phyloP scores from a whole-genome alignment of 1,140 invertebrate species.

The Platyscapa corneri region DNA sequence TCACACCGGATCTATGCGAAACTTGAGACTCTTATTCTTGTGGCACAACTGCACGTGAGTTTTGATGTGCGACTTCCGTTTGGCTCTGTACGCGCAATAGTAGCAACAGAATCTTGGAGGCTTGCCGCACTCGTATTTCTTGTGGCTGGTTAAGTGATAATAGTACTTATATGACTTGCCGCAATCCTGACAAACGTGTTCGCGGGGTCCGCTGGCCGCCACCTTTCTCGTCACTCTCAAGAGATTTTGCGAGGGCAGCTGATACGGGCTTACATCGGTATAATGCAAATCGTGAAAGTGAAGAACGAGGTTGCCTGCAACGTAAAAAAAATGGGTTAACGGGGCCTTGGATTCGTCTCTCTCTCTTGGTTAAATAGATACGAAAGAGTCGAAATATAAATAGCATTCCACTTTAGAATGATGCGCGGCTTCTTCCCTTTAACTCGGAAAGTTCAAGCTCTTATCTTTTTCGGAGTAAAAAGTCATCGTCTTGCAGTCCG shows the following conservation, averaged over 20 bases:
- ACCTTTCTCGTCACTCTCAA: neutral
- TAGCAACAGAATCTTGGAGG: constrained; percentile 75
- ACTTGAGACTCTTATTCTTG: neutral
- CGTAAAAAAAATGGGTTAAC: neutral
- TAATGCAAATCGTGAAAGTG: neutral
- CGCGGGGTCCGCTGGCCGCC: neutral
- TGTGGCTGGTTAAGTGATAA: constrained; percentile 54
- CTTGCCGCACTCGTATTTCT: constrained; percentile 58
- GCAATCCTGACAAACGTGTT: constrained; percentile 52
- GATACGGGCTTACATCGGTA: neutral
- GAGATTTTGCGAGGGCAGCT: neutral
- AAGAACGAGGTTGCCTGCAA: neutral
- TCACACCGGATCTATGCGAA: neutral
- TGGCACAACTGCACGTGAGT: neutral
- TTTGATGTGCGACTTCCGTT: constrained; percentile 60
- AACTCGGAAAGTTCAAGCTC: too few species aligned
- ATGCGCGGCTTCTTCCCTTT: too few species aligned
- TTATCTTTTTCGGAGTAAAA: too few species aligned
- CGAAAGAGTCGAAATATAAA: too few species aligned
- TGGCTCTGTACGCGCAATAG: constrained; percentile 74
- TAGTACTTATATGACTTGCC: constrained; percentile 63
- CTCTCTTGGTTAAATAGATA: neutral
- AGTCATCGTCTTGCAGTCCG: too few species aligned
- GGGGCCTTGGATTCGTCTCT: neutral
- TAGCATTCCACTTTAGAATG: too few species aligned